A percentile compares a stretch with the other conserved stretches of the same genome.
Conservation (phyloP, 2,888 invertebrate genomes). For the Dasypogon diadema region DNA sequence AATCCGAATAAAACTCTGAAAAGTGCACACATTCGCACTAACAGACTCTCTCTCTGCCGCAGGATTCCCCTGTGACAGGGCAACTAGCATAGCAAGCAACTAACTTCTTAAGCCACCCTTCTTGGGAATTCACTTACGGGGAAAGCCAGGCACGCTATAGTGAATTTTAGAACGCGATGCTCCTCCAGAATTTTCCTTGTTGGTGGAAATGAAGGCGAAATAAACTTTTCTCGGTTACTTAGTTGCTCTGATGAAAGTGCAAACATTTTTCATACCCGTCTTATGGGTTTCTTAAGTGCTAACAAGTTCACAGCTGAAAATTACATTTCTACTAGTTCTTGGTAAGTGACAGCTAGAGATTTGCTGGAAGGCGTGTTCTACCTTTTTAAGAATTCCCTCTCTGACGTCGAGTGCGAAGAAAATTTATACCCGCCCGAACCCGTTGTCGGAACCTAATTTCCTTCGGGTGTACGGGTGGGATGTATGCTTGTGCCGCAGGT, state of each 20-base stretch:
- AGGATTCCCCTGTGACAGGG: neutral
- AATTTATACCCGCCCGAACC: neutral
- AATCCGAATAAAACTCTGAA: neutral
- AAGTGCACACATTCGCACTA: neutral
- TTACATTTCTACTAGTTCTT: constrained; percentile 41
- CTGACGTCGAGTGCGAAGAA: constrained; percentile 24
- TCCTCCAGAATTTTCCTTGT: constrained; percentile 19
- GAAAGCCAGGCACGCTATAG: neutral
- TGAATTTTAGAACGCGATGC: constrained; percentile 6
- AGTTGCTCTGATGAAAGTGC: constrained; percentile 22
- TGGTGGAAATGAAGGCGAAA: constrained; percentile 1
- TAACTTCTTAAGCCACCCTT: neutral
- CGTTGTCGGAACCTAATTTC: too few species aligned
- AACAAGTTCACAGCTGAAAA: constrained; percentile 42
- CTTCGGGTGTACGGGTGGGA: too few species aligned
- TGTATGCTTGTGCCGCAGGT: too few species aligned
- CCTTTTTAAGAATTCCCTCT: constrained; percentile 11
- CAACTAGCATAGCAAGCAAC: neutral
- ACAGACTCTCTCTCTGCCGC: too few species aligned
- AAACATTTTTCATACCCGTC: constrained; percentile 39
- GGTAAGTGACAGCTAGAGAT: constrained; percentile 41
- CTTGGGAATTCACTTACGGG: constrained; percentile 24
- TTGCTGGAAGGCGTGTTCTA: constrained; percentile 19
- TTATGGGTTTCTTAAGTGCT: constrained; percentile 33
- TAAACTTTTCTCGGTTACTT: constrained; percentile 15